phyloP scores from a whole-genome alignment of 1,140 invertebrate genomes.

The Himalopsyche phryganea region DNA sequence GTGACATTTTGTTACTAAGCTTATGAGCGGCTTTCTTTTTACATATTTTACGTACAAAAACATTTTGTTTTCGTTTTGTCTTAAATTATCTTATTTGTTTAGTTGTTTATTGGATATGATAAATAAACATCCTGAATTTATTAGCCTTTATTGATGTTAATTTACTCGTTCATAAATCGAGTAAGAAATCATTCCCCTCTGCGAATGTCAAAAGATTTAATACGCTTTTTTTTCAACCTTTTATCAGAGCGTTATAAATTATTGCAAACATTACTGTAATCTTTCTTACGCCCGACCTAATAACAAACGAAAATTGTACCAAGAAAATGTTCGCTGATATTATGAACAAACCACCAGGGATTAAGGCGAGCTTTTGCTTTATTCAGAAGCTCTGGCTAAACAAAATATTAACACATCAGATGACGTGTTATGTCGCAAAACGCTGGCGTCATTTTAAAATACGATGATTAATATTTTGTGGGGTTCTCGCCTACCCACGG shows the following conservation, averaged over 20 bases:
- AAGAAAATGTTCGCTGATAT: not conserved
- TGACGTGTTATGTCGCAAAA: not conserved
- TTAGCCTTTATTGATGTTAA: too few relatives aligned
- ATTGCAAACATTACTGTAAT: not conserved
- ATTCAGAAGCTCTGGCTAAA: not conserved
- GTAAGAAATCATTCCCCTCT: too few relatives aligned
- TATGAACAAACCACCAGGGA: not conserved
- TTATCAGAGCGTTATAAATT: not conserved
- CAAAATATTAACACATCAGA: conserved; percentile 6
- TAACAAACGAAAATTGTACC: not conserved
- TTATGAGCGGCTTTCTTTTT: too few relatives aligned
- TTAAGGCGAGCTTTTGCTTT: not conserved
- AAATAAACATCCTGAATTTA: too few relatives aligned
- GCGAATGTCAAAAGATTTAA: too few relatives aligned
- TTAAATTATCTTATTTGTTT: too few relatives aligned
- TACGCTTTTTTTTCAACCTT: too few relatives aligned
- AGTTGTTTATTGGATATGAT: too few relatives aligned
- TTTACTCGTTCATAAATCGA: too few relatives aligned
- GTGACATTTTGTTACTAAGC: too few relatives aligned
- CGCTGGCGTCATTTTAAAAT: conserved; percentile 1
- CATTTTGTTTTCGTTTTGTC: too few relatives aligned
- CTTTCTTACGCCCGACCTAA: not conserved
- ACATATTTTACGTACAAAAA: too few relatives aligned
- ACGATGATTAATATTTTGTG: not conserved
- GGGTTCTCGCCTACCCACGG: not conserved